Conservation (phyloP, 1,140 invertebrate genomes). For the Dendrolimus punctatus region DNA sequence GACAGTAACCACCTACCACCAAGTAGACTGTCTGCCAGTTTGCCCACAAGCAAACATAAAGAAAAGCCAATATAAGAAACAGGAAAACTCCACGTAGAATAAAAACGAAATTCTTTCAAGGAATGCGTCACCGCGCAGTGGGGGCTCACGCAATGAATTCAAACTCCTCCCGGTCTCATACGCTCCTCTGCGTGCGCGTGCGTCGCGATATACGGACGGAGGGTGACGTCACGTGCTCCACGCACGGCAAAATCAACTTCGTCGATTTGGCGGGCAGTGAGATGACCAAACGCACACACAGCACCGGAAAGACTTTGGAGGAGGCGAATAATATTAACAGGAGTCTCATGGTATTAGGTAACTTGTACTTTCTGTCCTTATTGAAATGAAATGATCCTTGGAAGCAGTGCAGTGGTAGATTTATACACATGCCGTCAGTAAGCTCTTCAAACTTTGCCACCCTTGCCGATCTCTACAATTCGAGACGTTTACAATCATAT, state of each 20-base stretch:
- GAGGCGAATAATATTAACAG: conserved; percentile 98
- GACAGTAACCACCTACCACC: no score
- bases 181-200: conserved; percentile 91
- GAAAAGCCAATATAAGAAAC: no score
- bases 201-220: conserved; percentile 87
- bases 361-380: conserved; percentile 16
- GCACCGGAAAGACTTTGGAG: conserved; percentile 90
- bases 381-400: no score
- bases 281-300: conserved; percentile 94
- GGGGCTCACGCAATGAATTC: conserved; percentile 97
- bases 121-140: conserved; percentile 87
- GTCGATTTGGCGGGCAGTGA: conserved; percentile 96
- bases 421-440: no score
- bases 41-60: no score
- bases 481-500: no score
- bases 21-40: no score
- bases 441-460: no score
- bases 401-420: no score
- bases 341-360: conserved; percentile 94
- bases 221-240: conserved; percentile 87
- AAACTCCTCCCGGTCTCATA: conserved; percentile 95
- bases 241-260: conserved; percentile 94
- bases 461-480: no score
- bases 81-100: no score
- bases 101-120: conserved; percentile 47